phyloP scores from a whole-genome alignment of 2,797 vertebrate species.

The Sebastes baramenuke region DNA sequence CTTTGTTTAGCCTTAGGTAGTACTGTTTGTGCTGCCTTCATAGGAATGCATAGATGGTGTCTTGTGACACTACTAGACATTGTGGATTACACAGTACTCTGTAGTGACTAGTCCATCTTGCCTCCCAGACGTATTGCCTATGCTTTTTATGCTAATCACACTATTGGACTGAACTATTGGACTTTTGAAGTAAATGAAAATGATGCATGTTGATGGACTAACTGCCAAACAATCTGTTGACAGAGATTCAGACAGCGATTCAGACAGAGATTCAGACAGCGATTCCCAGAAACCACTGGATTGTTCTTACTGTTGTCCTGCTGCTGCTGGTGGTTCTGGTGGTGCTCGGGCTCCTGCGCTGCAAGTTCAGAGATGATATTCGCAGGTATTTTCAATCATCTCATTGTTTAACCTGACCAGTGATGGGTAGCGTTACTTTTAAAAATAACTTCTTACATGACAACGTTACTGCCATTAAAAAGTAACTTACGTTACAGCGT shows the following conservation, averaged over 20 bases:
- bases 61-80: too few relatives aligned
- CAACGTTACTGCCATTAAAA: background rate
- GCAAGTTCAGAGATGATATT: background rate
- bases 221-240: background rate
- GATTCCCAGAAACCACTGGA: accelerated
- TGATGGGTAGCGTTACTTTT: background rate
- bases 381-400: background rate
- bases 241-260: background rate
- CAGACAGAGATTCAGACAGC: background rate
- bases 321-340: accelerated
- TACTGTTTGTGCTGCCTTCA: too few relatives aligned
- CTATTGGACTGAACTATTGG: background rate
- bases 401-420: background rate
- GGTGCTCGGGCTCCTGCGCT: too few relatives aligned
- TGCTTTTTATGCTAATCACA: background rate
- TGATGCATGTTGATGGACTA: background rate
- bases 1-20: accelerated
- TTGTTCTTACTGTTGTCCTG: accelerated
- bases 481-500: background rate
- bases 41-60: too few relatives aligned
- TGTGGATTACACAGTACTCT: too few relatives aligned
- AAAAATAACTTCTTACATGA: too few relatives aligned
- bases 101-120: too few relatives aligned
- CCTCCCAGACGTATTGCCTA: too few relatives aligned
- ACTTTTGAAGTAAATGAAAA: background rate